A percentile compares a stretch with the other conserved stretches of the same genome.
Evolutionary conservation across 1,140 invertebrate species (phyloP).

Genomic region (Heliconius melpomene): DNA sequence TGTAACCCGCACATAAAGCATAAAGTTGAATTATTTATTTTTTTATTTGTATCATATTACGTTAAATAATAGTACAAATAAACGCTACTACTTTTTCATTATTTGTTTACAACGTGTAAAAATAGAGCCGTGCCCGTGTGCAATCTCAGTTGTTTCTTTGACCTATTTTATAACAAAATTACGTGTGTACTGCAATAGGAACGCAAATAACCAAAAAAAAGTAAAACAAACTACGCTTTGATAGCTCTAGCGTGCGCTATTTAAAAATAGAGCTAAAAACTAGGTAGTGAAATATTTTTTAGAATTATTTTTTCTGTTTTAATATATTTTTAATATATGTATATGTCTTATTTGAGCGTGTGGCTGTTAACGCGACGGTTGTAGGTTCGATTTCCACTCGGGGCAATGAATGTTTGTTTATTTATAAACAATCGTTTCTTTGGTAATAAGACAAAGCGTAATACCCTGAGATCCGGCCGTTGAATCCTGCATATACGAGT

Average conservation of each 20-base stretch:
- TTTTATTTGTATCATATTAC: not conserved
- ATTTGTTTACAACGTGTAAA: not conserved
- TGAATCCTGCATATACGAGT: too few relatives aligned
- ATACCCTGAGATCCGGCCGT: too few relatives aligned
- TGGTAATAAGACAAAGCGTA: too few relatives aligned
- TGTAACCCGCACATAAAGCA: too few relatives aligned
- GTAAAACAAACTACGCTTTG: conserved; percentile 34
- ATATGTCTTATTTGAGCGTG: too few relatives aligned
- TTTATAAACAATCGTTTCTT: too few relatives aligned
- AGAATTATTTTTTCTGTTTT: conserved; percentile 27
- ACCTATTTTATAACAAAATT: conserved; percentile 32
- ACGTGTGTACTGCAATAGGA: conserved; percentile 24
- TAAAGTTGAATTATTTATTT: too few relatives aligned
- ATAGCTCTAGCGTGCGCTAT: conserved; percentile 27
- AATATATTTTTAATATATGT: conserved; percentile 28
- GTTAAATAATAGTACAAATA: not conserved
- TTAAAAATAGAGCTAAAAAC: conserved; percentile 26
- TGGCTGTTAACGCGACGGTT: too few relatives aligned
- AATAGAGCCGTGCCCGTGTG: not conserved
- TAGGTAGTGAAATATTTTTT: conserved; percentile 28
- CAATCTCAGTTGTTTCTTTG: conserved; percentile 17
- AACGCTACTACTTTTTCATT: not conserved
- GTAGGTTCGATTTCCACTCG: too few relatives aligned
- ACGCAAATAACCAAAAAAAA: conserved; percentile 32
- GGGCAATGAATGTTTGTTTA: too few relatives aligned